Base-by-base conservation (phyloP, 2,797 vertebrate genomes). In the Etheostoma nigrum region DNA sequence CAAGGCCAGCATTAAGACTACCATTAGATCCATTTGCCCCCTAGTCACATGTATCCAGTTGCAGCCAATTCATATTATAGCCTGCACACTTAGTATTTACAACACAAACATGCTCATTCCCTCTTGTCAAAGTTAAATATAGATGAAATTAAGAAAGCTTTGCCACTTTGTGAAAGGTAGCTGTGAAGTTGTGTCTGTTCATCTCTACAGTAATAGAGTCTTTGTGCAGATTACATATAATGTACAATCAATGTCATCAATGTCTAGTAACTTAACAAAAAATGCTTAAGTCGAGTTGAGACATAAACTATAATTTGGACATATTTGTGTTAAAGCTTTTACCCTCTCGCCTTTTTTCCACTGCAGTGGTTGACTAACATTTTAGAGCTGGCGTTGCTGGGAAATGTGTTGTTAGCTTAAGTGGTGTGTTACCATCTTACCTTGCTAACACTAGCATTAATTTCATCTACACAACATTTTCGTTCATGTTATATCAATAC, bases 11-110 rank as follows among this genome's bases (percentile, higher is more conserved):
- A 92, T 93, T 90, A 90, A 93, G 93, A 67, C 86, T 88, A 92
- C 87, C 72, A 83, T 91, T 95, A 93, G 85, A 90, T 94, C 91
- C 81, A 83, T 92, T 93, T 93, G 89, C 91, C 91, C 93, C 89
- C 89, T 89, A 90, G 91, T 92, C 92, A 92, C 89, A 91, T 92
- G 92, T 92, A 93, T 94, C 88, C 87, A 88, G 91, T 94, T 92
- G 86, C 92, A 93, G 90, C 89, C 94, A 94, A 93, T 93, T 94
- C 90, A 93, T 93, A 92, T 93, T 91, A 93, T 87, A 91, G 88
- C 88, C 67, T 85, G 86, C 87, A 88, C 87, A 86, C 87, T 89
- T 89, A 90, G 86, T 89, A 93, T 92, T 92, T 93, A 93, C 89
- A 90, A 82, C 84, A 83, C 89, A 93, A 92, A 94, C 91, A 93